Conservation (phyloP, 1,140 invertebrate species). For the Schlechtendalia chinensis region DNA sequence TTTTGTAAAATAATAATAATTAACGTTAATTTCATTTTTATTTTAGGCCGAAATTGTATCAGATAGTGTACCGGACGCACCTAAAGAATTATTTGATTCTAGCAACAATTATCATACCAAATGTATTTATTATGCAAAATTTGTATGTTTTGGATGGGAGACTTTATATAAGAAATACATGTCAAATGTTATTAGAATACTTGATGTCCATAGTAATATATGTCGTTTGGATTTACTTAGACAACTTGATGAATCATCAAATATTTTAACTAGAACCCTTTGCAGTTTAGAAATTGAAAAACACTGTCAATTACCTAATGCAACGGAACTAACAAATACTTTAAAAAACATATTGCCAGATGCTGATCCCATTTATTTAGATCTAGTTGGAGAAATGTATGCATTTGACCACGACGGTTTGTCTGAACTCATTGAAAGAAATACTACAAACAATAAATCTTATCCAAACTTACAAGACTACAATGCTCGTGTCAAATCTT, state of each 20-base stretch:
- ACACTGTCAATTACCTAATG: neutral
- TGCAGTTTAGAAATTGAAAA: neutral
- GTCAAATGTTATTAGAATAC: neutral
- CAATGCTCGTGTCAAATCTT: neutral
- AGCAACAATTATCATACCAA: neutral
- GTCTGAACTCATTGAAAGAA: neutral
- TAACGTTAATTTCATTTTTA: neutral
- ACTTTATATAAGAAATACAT: neutral
- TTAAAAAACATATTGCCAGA: slow-evolving; percentile 26
- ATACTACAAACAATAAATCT: slow-evolving; percentile 4
- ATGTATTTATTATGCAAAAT: neutral
- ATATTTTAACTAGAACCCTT: neutral
- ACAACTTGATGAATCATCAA: neutral
- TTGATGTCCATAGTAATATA: neutral
- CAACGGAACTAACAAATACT: neutral
- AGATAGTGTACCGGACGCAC: no score
- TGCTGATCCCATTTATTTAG: slow-evolving; percentile 32
- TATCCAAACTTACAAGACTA: slow-evolving; percentile 13
- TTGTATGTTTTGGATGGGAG: neutral
- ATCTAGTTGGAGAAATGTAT: slow-evolving; percentile 16
- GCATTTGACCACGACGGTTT: neutral
- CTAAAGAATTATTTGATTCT: no score
- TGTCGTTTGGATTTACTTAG: slow-evolving; percentile 15
- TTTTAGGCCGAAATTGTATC: neutral
- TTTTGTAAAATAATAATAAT: neutral